Percentiles rank a stretch among this genome's conserved stretches.
Conservation (phyloP, 2,888 invertebrate genomes). For the Drosophila borborema region DNA sequence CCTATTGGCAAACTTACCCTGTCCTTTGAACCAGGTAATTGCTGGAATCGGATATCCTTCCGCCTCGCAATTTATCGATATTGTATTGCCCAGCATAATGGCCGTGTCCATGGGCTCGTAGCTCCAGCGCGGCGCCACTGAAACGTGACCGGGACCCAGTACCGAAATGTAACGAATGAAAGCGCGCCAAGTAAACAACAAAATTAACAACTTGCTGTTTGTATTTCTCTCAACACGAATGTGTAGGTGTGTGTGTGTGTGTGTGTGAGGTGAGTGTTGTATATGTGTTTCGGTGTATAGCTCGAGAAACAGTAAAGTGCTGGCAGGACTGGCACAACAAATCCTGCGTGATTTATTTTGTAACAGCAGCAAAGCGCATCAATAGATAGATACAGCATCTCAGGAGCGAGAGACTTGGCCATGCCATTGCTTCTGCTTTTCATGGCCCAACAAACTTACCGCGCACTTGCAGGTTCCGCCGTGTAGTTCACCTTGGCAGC, state of each 20-base stretch:
- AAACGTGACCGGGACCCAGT: slow-evolving; percentile 75
- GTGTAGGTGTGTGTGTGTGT: slow-evolving; percentile 4
- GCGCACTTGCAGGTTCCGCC: slow-evolving; percentile 89
- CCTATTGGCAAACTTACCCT: slow-evolving; percentile 86
- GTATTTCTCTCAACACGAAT: slow-evolving; percentile 6
- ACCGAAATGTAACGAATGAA: slow-evolving; percentile 52
- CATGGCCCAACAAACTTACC: slow-evolving; percentile 86
- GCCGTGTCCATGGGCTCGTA: slow-evolving; percentile 91
- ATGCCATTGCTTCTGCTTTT: slow-evolving; percentile 5
- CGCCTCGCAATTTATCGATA: slow-evolving; percentile 90
- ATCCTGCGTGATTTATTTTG: slow-evolving; percentile 78
- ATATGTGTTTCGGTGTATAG: neutral
- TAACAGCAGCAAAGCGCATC: slow-evolving; percentile 55
- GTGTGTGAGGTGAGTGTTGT: slow-evolving; percentile 16
- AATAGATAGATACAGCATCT: slow-evolving; percentile 37
- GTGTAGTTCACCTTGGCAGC: slow-evolving; percentile 90
- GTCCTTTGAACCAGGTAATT: slow-evolving; percentile 89
- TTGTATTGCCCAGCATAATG: slow-evolving; percentile 90
- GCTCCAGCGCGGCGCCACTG: slow-evolving; percentile 92
- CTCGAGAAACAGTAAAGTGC: slow-evolving; percentile 49
- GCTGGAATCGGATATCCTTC: slow-evolving; percentile 92
- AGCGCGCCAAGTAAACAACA: slow-evolving; percentile 66
- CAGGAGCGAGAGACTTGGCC: slow-evolving; percentile 1
- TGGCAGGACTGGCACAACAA: slow-evolving; percentile 45
- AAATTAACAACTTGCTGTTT: slow-evolving; percentile 72